phyloP scores from a whole-genome alignment of 2,888 invertebrate species.

The Oeneis ivallda region DNA sequence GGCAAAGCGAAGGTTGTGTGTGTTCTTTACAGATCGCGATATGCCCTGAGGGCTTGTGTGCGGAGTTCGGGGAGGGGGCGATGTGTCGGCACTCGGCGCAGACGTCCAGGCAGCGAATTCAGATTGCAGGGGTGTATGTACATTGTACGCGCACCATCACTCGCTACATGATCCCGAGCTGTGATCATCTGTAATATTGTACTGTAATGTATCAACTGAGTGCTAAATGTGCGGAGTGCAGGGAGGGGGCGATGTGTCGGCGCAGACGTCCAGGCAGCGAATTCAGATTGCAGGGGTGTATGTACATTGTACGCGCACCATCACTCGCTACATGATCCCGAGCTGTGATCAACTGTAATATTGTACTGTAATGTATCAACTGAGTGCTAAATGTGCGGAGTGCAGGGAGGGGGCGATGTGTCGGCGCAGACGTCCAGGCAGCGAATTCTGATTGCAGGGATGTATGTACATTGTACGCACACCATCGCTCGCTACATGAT shows the following conservation, averaged over 20 bases:
- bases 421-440: conserved; percentile 76
- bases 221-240: conserved; percentile 46
- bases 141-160: conserved; percentile 62
- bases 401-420: conserved; percentile 46
- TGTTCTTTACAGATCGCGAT: conserved; percentile 72
- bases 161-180: conserved; percentile 57
- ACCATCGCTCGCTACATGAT: conserved; percentile 72
- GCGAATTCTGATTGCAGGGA: conserved; percentile 78
- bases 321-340: conserved; percentile 68
- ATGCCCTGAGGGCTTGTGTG: conserved; percentile 57
- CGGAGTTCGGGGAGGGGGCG: conserved; percentile 39
- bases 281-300: conserved; percentile 77
- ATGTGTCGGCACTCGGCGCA: conserved; percentile 70
- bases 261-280: conserved; percentile 76
- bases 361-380: no score
- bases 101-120: conserved; percentile 75
- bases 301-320: conserved; percentile 54
- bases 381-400: no score
- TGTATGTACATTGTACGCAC: conserved; percentile 51
- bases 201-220: no score
- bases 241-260: conserved; percentile 52
- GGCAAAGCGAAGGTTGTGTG: conserved; percentile 53
- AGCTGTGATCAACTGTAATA: no score
- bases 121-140: conserved; percentile 76
- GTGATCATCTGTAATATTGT: no score